Conservation (phyloP, 2,797 vertebrate genomes). For the Sebastiscus albofasciatus region DNA sequence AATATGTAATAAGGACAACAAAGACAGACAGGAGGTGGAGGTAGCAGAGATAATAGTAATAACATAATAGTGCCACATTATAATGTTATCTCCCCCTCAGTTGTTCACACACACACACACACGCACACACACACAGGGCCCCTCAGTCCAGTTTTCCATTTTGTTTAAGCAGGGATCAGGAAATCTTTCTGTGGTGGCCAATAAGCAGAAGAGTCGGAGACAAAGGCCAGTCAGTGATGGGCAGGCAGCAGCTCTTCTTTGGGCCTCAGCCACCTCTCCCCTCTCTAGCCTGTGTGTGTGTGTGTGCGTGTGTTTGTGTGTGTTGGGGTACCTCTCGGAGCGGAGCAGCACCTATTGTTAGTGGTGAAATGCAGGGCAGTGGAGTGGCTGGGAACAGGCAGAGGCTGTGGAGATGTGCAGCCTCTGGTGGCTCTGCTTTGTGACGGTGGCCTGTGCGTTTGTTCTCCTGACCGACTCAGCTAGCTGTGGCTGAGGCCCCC, state of each 20-base stretch:
- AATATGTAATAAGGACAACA: slow-evolving; percentile 28
- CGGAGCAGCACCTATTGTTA: slow-evolving; percentile 68
- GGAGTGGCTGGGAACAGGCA: slow-evolving; percentile 78
- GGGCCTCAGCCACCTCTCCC: slow-evolving; percentile 66
- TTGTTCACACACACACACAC: slow-evolving; percentile 11
- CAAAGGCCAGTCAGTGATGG: slow-evolving; percentile 74
- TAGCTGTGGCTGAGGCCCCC: slow-evolving; percentile 70
- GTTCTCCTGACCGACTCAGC: slow-evolving; percentile 70
- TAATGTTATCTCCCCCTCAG: neutral
- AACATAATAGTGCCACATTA: slow-evolving; percentile 8
- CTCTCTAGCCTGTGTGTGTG: slow-evolving; percentile 33
- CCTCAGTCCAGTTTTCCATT: slow-evolving; percentile 52
- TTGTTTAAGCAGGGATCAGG: slow-evolving; percentile 65
- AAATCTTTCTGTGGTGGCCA: slow-evolving; percentile 59
- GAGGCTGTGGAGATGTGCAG: slow-evolving; percentile 70
- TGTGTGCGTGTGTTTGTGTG: slow-evolving; percentile 51
- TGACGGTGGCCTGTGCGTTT: slow-evolving; percentile 67
- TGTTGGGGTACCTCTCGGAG: slow-evolving; percentile 62
- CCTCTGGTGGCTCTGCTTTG: slow-evolving; percentile 73
- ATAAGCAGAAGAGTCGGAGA: slow-evolving; percentile 63
- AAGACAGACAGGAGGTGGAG: slow-evolving; percentile 29
- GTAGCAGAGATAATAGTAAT: slow-evolving; percentile 1
- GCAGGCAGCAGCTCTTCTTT: slow-evolving; percentile 65
- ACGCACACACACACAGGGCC: slow-evolving; percentile 24
- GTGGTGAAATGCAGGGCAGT: slow-evolving; percentile 55